Base-by-base conservation (phyloP, 2,113 vertebrate genomes). In the Zingel zingel region DNA sequence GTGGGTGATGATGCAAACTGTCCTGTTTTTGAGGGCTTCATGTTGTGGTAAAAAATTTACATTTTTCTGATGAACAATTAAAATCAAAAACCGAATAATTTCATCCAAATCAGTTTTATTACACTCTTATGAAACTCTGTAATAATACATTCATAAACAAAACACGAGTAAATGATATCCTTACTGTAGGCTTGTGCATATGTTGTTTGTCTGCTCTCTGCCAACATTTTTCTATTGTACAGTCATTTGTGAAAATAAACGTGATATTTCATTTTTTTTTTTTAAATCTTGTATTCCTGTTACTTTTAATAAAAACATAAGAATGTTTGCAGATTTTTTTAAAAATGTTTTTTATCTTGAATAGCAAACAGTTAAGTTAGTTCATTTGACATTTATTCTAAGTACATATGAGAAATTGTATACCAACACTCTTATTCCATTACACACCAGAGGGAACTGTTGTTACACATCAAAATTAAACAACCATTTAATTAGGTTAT, bases 241-340 rank as follows among this genome's bases (percentile, higher is more conserved):
- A 81, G 73, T 64, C 45, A n/a, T 74, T 85, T 82, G 7, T 75
- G 48, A 68, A 70, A 91, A 83, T 93, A 88, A 91, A 83, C 82
- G 11, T 66, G 15, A 4, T 69, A 59, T 71, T 62, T 66, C 25
- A 63, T 5, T 5, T 66, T 14, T 79, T 66, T 14, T 79, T 80
- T 69, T n/a, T 19, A 58, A 67, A 27, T 33, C 0, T 69, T 73
- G 27, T 62, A 14, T 70, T 23, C 0, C 19, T 23, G 9, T 77
- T n/a, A 36, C 9, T 45, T 43, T 81, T 45, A n/a, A n/a, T 45
- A 27, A 64, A 21, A 54, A 8, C 3, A 64, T 6, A 51, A 27
- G 23, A 63, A 0, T 1, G 9, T 75, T 75, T 43, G 13, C 14
- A 63, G 5, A 51, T 51, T 36, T 12, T 18, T 0, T 12, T n/a